Evolutionary conservation across 2,797 vertebrate genomes (phyloP).

Genomic region (Carcharodon carcharias): DNA sequence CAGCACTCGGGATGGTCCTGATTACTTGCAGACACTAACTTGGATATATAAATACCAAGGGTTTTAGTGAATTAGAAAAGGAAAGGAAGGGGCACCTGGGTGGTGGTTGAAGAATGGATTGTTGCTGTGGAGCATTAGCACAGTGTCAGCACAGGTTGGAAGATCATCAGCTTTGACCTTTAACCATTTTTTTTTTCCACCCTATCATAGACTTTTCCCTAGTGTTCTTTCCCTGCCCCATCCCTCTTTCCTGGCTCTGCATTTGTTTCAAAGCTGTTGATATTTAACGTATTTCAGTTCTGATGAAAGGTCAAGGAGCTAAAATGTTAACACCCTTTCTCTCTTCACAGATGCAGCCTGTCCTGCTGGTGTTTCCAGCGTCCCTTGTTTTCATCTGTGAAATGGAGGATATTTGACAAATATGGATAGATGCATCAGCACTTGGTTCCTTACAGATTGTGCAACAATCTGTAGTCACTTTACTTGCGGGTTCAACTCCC

Average conservation of each 20-base stretch:
- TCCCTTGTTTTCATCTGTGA: neutral
- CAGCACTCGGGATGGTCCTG: neutral
- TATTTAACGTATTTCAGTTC: neutral
- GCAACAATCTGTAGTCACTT: neutral
- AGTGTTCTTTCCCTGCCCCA: neutral
- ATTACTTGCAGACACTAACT: neutral
- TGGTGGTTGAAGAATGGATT: neutral
- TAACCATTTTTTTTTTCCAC: neutral
- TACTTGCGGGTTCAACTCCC: neutral
- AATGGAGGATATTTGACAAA: neutral
- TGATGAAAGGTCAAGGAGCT: neutral
- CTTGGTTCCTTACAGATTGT: neutral
- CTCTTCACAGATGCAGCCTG: neutral
- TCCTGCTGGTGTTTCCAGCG: neutral
- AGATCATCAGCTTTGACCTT: neutral
- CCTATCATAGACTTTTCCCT: neutral
- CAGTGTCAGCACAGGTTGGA: neutral
- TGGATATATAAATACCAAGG: neutral
- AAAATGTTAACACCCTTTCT: neutral
- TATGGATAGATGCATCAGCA: neutral
- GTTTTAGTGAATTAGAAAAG: neutral
- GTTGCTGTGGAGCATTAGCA: neutral
- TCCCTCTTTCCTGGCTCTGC: neutral
- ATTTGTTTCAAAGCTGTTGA: neutral
- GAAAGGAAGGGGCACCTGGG: neutral